Conservation (phyloP, 2,797 vertebrate genomes). For the Caiman crocodilus region DNA sequence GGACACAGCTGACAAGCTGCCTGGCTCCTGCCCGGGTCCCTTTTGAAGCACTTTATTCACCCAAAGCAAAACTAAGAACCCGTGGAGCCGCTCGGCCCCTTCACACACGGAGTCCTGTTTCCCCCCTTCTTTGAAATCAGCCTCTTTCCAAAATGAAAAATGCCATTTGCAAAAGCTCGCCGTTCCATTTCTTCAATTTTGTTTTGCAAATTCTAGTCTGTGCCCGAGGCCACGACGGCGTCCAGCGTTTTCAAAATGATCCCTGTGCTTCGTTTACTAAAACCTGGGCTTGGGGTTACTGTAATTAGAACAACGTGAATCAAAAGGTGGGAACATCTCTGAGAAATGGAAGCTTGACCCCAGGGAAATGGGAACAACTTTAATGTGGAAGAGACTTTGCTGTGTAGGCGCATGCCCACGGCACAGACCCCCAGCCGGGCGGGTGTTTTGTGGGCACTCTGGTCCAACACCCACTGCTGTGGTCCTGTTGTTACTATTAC, state of each 20-base stretch:
- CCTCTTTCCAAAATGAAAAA: background rate
- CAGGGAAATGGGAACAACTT: background rate
- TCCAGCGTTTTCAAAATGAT: background rate
- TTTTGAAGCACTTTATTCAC: background rate
- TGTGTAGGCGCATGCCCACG: background rate
- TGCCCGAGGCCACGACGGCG: background rate
- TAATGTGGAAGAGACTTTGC: background rate
- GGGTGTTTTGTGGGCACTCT: background rate
- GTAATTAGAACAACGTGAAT: too few species aligned
- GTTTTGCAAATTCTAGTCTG: background rate
- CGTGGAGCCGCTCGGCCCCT: too few species aligned
- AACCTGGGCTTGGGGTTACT: background rate
- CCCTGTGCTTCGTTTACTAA: background rate
- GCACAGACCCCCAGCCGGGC: background rate
- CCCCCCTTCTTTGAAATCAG: too few species aligned
- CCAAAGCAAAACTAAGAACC: background rate
- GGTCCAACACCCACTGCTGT: background rate
- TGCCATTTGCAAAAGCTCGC: background rate
- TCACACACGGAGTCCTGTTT: too few species aligned
- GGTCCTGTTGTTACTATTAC: too few species aligned
- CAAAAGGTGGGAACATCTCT: background rate
- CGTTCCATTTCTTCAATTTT: background rate
- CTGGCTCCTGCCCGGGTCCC: background rate
- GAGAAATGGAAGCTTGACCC: background rate
- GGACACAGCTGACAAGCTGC: background rate